Percentiles rank a stretch among this genome's conserved stretches.
Conservation (phyloP, 2,888 invertebrate genomes). For the Apoderus coryli region DNA sequence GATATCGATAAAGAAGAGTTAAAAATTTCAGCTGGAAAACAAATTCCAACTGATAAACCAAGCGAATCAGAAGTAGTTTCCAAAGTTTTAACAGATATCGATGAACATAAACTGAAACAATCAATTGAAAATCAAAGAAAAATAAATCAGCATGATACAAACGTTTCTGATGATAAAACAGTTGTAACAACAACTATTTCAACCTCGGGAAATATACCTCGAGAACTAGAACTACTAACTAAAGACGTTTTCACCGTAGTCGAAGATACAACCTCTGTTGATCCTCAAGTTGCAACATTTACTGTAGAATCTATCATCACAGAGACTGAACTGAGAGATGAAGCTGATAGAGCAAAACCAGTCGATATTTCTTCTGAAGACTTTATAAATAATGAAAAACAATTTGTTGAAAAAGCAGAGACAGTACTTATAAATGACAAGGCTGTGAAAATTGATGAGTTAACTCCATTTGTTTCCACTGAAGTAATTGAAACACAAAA, state of each 20-base stretch:
- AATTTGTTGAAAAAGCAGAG: conserved; percentile 10
- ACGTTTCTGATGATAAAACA: conserved; percentile 4
- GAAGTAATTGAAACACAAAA: conserved; percentile 7
- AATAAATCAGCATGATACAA: conserved; percentile 4
- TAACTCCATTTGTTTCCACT: conserved; percentile 3
- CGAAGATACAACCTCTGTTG: conserved; percentile 8
- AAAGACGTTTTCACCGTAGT: conserved; percentile 18
- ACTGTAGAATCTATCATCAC: conserved; percentile 24
- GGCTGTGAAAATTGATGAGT: conserved; percentile 15
- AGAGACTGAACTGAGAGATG: conserved; percentile 21
- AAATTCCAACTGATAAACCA: no score
- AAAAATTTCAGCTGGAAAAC: no score
- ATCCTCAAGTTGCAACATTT: conserved; percentile 17
- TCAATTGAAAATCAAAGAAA: conserved; percentile 12
- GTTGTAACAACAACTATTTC: conserved; percentile 19
- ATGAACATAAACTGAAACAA: conserved; percentile 21
- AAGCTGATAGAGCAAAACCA: no score
- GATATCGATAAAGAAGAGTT: conserved; percentile 12
- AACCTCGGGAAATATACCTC: conserved; percentile 16
- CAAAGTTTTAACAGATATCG: conserved; percentile 25
- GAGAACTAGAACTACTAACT: conserved; percentile 20
- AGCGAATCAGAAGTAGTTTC: conserved; percentile 19
- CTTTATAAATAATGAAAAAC: conserved; percentile 18
- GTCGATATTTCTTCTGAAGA: conserved; percentile 14
- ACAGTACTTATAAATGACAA: conserved; percentile 19